Percentiles rank a stretch among this genome's conserved stretches.
Evolutionary conservation across 2,797 vertebrate genomes (phyloP).

Genomic region (Phataginus tetradactyla): DNA sequence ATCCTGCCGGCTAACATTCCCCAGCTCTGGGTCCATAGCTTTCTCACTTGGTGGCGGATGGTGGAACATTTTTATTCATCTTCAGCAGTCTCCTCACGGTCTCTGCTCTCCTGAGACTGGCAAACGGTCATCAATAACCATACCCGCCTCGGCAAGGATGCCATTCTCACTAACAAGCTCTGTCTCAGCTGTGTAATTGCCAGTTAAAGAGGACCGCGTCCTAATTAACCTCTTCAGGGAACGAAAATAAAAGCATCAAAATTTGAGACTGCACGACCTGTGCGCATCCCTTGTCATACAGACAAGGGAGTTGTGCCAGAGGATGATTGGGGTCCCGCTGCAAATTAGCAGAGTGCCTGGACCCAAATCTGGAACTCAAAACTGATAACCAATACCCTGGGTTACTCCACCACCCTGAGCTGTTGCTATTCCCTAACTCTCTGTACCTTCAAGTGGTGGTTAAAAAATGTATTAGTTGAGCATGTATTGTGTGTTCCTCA

Average conservation of each 20-base stretch:
- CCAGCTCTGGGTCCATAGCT: not conserved
- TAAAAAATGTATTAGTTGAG: not conserved
- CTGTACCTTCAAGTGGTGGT: not conserved
- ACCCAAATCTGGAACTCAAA: not conserved
- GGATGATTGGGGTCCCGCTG: not conserved
- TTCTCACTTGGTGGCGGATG: not conserved
- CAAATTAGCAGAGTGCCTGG: not conserved
- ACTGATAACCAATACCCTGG: not conserved
- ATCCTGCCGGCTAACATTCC: not conserved
- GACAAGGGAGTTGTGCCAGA: not conserved
- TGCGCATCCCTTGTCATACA: not conserved
- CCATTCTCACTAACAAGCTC: not conserved
- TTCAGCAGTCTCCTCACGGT: not conserved
- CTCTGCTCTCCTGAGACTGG: constrained; percentile 22
- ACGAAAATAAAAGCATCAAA: not conserved
- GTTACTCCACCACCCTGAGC: not conserved
- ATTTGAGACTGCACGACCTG: not conserved
- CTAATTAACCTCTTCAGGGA: constrained; percentile 57
- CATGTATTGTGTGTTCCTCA: not conserved
- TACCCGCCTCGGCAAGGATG: not conserved
- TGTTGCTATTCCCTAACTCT: not conserved
- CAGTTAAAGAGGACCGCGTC: not conserved
- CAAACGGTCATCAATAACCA: not conserved
- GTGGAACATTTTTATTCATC: not conserved
- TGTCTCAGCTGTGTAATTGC: not conserved